Evolutionary conservation across 2,113 vertebrate genomes (phyloP).

Genomic region (Mellivora capensis): DNA sequence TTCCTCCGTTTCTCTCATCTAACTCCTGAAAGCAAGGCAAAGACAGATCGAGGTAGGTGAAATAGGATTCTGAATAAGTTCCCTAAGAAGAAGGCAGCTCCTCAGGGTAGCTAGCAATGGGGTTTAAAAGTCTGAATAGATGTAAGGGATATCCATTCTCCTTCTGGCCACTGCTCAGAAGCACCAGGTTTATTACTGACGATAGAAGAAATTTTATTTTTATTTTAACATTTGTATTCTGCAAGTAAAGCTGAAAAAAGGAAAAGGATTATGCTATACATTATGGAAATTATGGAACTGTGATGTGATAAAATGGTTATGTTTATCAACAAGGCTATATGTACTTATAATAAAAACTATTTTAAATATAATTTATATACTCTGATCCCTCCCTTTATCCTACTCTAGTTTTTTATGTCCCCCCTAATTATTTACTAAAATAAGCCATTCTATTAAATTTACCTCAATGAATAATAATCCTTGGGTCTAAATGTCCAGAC

Average conservation of each 20-base stretch:
- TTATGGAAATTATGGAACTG: background rate
- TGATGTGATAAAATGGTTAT: background rate
- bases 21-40: background rate
- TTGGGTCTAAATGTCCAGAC: background rate
- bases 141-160: background rate
- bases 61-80: background rate
- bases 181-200: background rate
- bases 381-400: background rate
- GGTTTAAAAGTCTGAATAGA: background rate
- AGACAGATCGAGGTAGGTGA: background rate
- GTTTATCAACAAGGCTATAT: background rate
- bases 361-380: conserved; percentile 1
- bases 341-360: background rate
- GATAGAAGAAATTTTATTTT: conserved; percentile 9
- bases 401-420: background rate
- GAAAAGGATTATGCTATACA: background rate
- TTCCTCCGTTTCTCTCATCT: background rate
- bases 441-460: background rate
- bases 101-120: background rate
- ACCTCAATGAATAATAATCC: background rate
- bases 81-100: background rate
- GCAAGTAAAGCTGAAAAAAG: background rate
- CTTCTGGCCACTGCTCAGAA: background rate
- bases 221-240: conserved; percentile 29
- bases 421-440: conserved; percentile 34